Evolutionary conservation across 2,888 invertebrate species (phyloP), one percentile per base, ranked within the genome.

Genomic region (Torymus texanus): DNA sequence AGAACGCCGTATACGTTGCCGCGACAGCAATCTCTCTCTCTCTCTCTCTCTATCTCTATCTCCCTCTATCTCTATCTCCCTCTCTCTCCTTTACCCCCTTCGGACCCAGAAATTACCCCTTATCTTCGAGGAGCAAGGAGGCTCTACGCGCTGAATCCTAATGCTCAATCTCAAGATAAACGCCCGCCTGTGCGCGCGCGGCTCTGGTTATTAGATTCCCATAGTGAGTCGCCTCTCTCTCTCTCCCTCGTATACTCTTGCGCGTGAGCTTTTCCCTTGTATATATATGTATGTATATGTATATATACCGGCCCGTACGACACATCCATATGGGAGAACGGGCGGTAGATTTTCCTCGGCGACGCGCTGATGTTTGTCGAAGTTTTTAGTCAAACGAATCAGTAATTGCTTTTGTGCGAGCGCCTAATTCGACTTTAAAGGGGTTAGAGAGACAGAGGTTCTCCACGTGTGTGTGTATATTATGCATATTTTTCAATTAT

Each of bases 41-140:
- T 41, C 10, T 41, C 41, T 41, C 41, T 41, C 10, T 8, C 41
- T 8, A 5, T 8, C 41, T 41, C 10, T 5, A n/a, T n/a, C n/a
- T n/a, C n/a, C 41, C 41, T 41, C 10, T 8, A 1, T 41, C 2
- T 4, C 29, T 29, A 0, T 3, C 29, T 29, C 29, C 3, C 29
- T 29, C 29, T 18, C 72, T 14, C n/a, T 18, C 58, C 2, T 18
- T 86, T 88, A 76, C 68, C 41, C 59, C 55, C 67, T 62, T 85
- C 41, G 85, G 84, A 83, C 83, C 84, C 82, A 88, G 89, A 89
- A 89, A 89, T 89, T 88, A 88, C 86, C 87, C 88, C 88, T 89
- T 89, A 89, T 89, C 89, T 89, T 83, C 85, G 84, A 84, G 83
- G 84, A 83, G 85, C 89, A 88, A 87, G 84, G 16, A 66, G 87